Base-by-base conservation (phyloP, 2,113 vertebrate species). In the Antennarius striatus region DNA sequence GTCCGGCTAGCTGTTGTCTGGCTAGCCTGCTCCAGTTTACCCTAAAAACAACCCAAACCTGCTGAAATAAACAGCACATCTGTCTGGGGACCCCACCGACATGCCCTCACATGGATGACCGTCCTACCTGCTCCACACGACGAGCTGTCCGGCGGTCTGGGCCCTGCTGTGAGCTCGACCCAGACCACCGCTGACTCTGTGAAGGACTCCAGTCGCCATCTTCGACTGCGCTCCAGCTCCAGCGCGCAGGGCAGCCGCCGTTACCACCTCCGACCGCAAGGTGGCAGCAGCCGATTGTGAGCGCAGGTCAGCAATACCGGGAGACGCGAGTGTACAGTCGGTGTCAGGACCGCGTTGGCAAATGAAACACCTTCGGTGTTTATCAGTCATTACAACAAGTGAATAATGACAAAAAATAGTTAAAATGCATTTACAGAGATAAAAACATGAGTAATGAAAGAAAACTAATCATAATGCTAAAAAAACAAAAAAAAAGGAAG, bases 121-220 rank as follows among this genome's bases (percentile, higher is more conserved):
- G 16, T 10, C 88, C 15, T n/a, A 93, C 92, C 92, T 93, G 90
- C 66, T 78, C 77, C 81, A 81, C 3, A 77, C 4, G 36, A 77
- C 45, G 9, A 82, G 62, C 53, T 79, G 87, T 72, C 79, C 83
- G 63, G 68, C 61, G 6, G 75, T 47, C 49, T 53, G 78, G 68
- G 81, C 75, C 62, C 79, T 77, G 76, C 15, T 80, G 81, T 53
- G 84, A 68, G 81, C 88, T 81, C 75, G 85, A 63, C 49, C 59
- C 47, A 91, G 85, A 49, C 92, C 91, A 54, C 80, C 83, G 83
- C 85, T 76, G 77, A 82, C 56, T 82, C 89, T 87, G 68, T 92
- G 85, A 91, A 96, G 89, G 86, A 94, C 93, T 90, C 92, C 86
- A 55, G 89, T 90, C 93, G 94, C 96, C 94, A 94, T 96, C 93